Conservation (phyloP, 2,888 invertebrate species). For the Polymixis lichenea region DNA sequence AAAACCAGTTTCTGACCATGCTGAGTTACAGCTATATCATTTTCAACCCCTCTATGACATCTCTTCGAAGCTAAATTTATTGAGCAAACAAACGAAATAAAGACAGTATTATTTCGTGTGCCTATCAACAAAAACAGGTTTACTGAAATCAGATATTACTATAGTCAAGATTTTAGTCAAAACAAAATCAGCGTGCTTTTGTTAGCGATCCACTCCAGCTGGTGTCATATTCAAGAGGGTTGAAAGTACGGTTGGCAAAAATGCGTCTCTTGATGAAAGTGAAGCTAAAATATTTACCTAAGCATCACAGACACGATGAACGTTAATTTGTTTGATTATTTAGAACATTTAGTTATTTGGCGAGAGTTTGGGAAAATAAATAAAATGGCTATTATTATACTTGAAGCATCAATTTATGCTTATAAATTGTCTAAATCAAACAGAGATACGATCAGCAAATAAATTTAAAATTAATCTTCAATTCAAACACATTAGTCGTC, state of each 20-base stretch:
- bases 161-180: conserved; percentile 86
- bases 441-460: background rate
- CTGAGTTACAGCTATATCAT: background rate
- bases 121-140: conserved; percentile 81
- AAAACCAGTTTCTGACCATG: conserved; percentile 19
- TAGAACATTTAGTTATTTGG: background rate
- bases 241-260: conserved; percentile 76
- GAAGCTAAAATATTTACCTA: conserved; percentile 23
- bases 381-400: background rate
- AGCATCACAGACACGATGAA: background rate
- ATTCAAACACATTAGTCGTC: background rate
- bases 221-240: conserved; percentile 87
- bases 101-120: conserved; percentile 45
- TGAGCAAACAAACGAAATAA: conserved; percentile 37
- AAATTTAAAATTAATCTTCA: background rate
- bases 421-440: background rate
- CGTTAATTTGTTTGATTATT: conserved; percentile 9
- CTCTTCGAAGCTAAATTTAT: conserved; percentile 3
- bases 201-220: conserved; percentile 86
- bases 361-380: background rate
- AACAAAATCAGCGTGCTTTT: conserved; percentile 89
- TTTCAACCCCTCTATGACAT: conserved; percentile 14
- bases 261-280: conserved; percentile 28
- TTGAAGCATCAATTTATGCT: background rate
- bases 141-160: conserved; percentile 83